These are phyloP conservation scores for Octonoba sinensis DNA, from an alignment of 2,888 invertebrate species.

Conservation along the genomic window DNA sequence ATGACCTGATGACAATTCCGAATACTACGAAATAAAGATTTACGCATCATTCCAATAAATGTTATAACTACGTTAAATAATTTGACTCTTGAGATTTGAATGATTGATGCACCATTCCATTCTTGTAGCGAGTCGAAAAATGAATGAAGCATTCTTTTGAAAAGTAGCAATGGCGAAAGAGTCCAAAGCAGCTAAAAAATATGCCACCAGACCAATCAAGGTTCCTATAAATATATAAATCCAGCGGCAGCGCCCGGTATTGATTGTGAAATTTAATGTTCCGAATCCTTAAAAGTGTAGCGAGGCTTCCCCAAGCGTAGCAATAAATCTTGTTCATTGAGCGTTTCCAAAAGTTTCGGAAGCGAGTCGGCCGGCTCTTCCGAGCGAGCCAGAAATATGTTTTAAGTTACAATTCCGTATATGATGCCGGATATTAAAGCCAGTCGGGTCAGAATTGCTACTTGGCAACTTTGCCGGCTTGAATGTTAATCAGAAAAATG, in stretches of 20 bases:
- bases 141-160: too few species aligned
- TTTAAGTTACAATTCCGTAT: slow-evolving; percentile 55
- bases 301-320: slow-evolving; percentile 29
- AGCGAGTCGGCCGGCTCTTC: slow-evolving; percentile 42
- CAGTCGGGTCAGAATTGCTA: slow-evolving; percentile 49
- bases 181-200: too few species aligned
- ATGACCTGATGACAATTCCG: too few species aligned
- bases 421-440: slow-evolving; percentile 52
- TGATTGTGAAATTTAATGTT: slow-evolving; percentile 58
- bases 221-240: slow-evolving; percentile 22
- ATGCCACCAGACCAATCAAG: slow-evolving; percentile 33
- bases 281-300: slow-evolving; percentile 35
- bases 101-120: too few species aligned
- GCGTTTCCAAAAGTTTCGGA: slow-evolving; percentile 63
- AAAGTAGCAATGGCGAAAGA: too few species aligned
- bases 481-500: slow-evolving; percentile 53
- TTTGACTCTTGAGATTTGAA: too few species aligned
- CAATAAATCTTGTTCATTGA: slow-evolving; percentile 57
- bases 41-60: too few species aligned
- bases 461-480: slow-evolving; percentile 49
- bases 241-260: slow-evolving; percentile 28
- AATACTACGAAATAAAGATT: too few species aligned
- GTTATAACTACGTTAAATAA: too few species aligned
- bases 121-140: too few species aligned
- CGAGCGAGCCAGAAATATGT: slow-evolving; percentile 52